Conservation (phyloP, 2,113 vertebrate genomes). For the Rostratula benghalensis region DNA sequence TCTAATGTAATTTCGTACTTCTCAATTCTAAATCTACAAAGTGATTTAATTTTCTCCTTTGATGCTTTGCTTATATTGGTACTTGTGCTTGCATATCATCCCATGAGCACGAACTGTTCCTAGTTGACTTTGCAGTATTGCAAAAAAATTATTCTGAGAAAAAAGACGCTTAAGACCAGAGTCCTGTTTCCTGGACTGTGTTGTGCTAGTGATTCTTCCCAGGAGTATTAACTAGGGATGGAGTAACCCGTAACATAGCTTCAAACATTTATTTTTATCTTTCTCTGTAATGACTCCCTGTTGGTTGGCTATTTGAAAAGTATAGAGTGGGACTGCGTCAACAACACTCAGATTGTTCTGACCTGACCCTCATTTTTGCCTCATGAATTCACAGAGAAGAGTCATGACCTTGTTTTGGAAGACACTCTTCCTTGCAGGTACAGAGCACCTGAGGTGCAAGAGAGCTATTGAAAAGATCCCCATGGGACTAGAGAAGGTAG, state of each 20-base stretch:
- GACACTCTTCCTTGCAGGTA: not conserved
- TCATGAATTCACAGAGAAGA: not conserved
- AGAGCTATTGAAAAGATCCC: not conserved
- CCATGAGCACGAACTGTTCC: not conserved
- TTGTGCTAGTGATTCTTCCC: not conserved
- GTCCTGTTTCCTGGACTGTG: not conserved
- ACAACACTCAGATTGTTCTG: not conserved
- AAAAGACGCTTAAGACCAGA: not conserved
- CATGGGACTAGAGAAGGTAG: not conserved
- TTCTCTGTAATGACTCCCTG: not conserved
- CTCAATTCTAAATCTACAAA: not conserved
- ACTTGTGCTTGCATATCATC: not conserved
- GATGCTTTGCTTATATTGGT: not conserved
- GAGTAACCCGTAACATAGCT: not conserved
- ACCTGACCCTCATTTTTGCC: not conserved
- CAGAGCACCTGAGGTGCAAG: not conserved
- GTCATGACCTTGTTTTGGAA: not conserved
- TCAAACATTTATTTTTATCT: not conserved
- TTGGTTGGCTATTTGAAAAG: not conserved
- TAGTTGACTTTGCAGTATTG: not conserved
- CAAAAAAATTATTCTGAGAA: not conserved
- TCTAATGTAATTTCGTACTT: not conserved
- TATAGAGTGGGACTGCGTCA: not conserved
- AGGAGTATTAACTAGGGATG: not conserved
- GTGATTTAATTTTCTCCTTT: not conserved